Evolutionary conservation across 1,140 invertebrate species (phyloP).

Genomic region (Teleogryllus occipitalis): DNA sequence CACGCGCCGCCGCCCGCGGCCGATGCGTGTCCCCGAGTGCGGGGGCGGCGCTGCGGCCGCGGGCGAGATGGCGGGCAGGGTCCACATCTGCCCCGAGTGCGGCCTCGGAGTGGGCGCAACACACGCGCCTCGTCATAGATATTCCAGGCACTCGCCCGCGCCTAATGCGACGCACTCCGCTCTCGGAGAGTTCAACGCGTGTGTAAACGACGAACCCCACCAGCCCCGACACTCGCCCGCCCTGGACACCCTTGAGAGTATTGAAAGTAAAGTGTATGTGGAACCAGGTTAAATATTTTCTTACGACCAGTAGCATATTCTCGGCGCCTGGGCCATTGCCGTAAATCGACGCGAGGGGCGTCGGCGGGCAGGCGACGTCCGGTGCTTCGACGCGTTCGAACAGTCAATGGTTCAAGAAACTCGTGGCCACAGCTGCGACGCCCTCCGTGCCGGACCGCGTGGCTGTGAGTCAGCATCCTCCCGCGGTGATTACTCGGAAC

Average conservation of each 20-base stretch:
- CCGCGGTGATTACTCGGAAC: neutral
- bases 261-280: neutral
- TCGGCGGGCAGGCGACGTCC: neutral
- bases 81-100: too few species aligned
- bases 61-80: too few species aligned
- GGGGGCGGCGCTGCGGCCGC: too few species aligned
- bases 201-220: neutral
- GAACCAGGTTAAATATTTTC: constrained; percentile 1
- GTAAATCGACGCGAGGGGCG: neutral
- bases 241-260: neutral
- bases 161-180: too few species aligned
- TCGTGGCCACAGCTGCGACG: neutral
- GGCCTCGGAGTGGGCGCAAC: too few species aligned
- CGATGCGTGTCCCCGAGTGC: too few species aligned
- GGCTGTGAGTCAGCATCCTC: neutral
- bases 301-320: neutral
- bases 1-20: too few species aligned
- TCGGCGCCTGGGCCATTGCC: neutral
- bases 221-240: neutral
- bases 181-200: neutral
- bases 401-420: neutral
- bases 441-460: too few species aligned
- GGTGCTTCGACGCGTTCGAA: neutral
- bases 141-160: too few species aligned
- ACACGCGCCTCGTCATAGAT: too few species aligned